Conservation (phyloP, 2,113 vertebrate genomes). For the Calidris pygmaea region DNA sequence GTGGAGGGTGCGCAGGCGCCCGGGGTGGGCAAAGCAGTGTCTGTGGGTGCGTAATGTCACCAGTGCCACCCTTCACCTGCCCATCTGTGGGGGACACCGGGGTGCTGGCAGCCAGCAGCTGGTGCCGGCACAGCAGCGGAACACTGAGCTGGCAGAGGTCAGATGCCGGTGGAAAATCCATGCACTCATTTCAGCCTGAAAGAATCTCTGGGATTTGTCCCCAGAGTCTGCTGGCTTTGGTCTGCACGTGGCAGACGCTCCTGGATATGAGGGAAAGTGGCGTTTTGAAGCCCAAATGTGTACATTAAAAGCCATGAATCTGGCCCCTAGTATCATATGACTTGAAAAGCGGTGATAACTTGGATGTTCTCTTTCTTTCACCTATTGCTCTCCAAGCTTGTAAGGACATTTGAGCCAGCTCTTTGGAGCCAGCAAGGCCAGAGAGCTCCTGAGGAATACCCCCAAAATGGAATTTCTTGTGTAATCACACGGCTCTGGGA, state of each 20-base stretch:
- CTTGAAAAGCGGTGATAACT: neutral
- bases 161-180: neutral
- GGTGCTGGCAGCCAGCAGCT: neutral
- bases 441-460: neutral
- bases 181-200: neutral
- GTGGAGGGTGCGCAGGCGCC: neutral
- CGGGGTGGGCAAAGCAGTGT: neutral
- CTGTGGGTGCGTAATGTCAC: rapidly evolving
- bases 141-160: neutral
- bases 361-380: neutral
- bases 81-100: rapidly evolving
- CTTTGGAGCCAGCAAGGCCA: neutral
- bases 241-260: too few species aligned
- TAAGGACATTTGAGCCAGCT: neutral
- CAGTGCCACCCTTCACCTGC: neutral
- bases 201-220: neutral
- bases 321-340: too few species aligned
- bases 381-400: neutral
- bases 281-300: neutral
- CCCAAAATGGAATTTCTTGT: neutral
- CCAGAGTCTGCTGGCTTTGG: neutral
- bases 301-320: too few species aligned
- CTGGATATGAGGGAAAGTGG: rapidly evolving
- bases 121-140: neutral
- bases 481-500: neutral